Evolutionary conservation across 1,140 invertebrate species (phyloP), one percentile per base, ranked within the genome.

Genomic region (Pogonognathellus flavescens): DNA sequence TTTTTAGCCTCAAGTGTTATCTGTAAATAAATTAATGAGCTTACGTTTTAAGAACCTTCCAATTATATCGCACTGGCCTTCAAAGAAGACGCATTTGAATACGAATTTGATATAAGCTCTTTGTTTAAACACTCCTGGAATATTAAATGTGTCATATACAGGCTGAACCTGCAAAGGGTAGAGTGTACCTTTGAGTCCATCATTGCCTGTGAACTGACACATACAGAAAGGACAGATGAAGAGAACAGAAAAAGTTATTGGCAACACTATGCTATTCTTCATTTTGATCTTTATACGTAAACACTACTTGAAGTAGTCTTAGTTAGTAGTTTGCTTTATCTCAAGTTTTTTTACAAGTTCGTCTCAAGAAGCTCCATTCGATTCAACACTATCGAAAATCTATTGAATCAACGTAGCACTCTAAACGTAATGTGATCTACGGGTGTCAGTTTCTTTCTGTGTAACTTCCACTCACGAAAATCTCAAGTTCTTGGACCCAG

Each of bases 151-250:
- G 20, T 86, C 85, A 18, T 53, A 83, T 0, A 53, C 14, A 1
- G 85, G 85, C 9, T 72, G 1, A 14, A 53, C 22, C 10, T n/a
- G n/a, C 31, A 86, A 55, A 10, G 81, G 85, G 20, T 83, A 86
- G 10, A 31, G 22, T 14, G n/a, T 9, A 1, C 85, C 85, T 20
- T 59, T 66, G 16, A 85, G 55, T 57, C 55, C 80, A 53, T 66
- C 60, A 10, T 70, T 76, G 9, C 80, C 80, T 25, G 53, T 41
- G 55, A 50, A 76, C n/a, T n/a, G n/a, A 76, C 10, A 20, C 10
- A 14, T 5, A 25, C 62, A 66, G 62, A 66, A 66, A 0, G 62
- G 62, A 25, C 62, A 66, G 25, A 66, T 66, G 20, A 66, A 66
- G 6, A 66, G 25, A 31, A 66, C 25, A 13, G 11, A 31, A 31